Conservation (phyloP, 2,888 invertebrate genomes). For the Mellilla xanthometata region DNA sequence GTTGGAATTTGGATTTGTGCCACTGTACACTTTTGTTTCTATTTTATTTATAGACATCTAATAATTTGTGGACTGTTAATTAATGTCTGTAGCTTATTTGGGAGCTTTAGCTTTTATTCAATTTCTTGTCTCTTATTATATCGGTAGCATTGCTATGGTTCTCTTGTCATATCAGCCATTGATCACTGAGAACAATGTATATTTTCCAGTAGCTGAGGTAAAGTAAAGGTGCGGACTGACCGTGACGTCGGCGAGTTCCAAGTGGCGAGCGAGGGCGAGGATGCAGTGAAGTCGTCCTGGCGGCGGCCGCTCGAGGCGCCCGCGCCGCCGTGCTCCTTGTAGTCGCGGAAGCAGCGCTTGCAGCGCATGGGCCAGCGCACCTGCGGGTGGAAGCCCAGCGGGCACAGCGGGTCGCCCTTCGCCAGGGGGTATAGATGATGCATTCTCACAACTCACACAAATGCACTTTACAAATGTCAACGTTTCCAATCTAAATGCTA, state of each 20-base stretch:
- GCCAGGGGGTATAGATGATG: slow-evolving; percentile 89
- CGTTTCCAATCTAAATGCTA: slow-evolving; percentile 67
- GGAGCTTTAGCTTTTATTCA: background rate
- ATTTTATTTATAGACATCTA: slow-evolving; percentile 37
- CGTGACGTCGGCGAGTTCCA: slow-evolving; percentile 84
- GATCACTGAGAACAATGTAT: no score
- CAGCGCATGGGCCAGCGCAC: slow-evolving; percentile 96
- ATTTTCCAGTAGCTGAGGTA: no score
- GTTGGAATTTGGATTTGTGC: slow-evolving; percentile 71
- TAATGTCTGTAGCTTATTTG: slow-evolving; percentile 25
- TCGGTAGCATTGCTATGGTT: no score
- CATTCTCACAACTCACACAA: slow-evolving; percentile 77
- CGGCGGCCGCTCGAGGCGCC: slow-evolving; percentile 83
- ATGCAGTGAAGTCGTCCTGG: slow-evolving; percentile 86
- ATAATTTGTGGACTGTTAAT: slow-evolving; percentile 39
- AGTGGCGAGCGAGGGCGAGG: slow-evolving; percentile 89
- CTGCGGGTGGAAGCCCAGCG: slow-evolving; percentile 96
- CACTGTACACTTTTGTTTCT: slow-evolving; percentile 50
- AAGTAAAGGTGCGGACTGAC: slow-evolving; percentile 50
- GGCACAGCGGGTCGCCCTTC: slow-evolving; percentile 94
- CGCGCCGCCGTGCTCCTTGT: slow-evolving; percentile 93
- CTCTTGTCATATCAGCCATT: no score
- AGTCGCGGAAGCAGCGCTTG: slow-evolving; percentile 96
- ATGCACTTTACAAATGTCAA: slow-evolving; percentile 74
- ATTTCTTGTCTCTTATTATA: no score